phyloP scores from a whole-genome alignment of 2,797 vertebrate species.

The Sebastes jordani region DNA sequence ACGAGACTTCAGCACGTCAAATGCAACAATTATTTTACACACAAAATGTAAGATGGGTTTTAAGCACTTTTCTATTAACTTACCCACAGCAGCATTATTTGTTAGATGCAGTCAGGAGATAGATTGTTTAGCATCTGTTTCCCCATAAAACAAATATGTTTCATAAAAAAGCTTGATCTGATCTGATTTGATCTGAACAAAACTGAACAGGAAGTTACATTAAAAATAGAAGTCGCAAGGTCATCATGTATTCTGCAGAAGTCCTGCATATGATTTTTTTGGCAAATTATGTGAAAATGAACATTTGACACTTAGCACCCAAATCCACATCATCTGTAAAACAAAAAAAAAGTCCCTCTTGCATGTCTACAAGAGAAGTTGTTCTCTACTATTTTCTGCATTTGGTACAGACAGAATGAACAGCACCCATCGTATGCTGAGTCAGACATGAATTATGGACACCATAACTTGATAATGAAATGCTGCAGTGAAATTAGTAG shows the following conservation, averaged over 20 bases:
- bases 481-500: background rate
- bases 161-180: background rate
- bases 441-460: background rate
- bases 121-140: background rate
- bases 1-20: background rate
- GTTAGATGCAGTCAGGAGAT: background rate
- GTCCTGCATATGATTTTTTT: background rate
- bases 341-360: background rate
- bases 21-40: background rate
- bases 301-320: background rate
- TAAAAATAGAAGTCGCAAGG: background rate
- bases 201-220: background rate
- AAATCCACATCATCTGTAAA: background rate
- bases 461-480: background rate
- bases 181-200: background rate
- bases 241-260: background rate
- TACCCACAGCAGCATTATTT: background rate
- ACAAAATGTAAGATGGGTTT: background rate
- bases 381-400: background rate
- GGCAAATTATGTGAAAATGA: background rate
- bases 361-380: background rate
- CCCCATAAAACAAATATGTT: background rate
- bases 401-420: background rate
- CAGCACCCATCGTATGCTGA: background rate
- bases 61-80: background rate